Evolutionary conservation across 2,113 vertebrate species (phyloP), one percentile per base, ranked within the genome.

Genomic region (Cavia aperea): DNA sequence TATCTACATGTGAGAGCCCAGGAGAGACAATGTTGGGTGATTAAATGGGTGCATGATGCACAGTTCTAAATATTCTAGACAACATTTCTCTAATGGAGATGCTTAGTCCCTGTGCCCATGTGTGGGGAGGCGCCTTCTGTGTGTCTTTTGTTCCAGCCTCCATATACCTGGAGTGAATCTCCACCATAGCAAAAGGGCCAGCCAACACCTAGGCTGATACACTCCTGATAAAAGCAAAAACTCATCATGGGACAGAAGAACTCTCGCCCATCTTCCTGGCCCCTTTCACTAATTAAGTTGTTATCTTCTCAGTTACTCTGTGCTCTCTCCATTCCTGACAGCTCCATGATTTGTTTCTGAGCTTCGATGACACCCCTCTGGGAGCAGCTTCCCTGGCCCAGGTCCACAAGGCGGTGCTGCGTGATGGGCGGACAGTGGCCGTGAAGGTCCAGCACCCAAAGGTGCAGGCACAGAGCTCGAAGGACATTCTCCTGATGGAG

Each of bases 371-470:
- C 95, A 97, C 97, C 33, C 99, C 99, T 21, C 96, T 98, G 93
- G 99, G 99, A 79, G 98, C 99, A 1, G 99, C 99, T 7, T 99
- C 99, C 0, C 97, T 99, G 95, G 99, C 99, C n/a, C 99, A 99
- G 98, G 99, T 99, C 90, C 99, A 99, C 97, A 99, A 98, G 96
- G 99, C 99, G 0, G 98, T 99, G 94, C 97, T 99, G 86, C 98
- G 86, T 88, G 98, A 99, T 86, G 99, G 99, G n/a, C 98, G 98
- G 93, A 99, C 98, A 0, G 99, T 99, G 95, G 99, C 99, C 0
- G 98, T 99, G 94, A 99, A 99, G 97, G 98, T 99, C 75, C 99
- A 99, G 95, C 99, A 99, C 96, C 99, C 99, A 3, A 99, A 99
- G 95, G 99, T 99, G 43, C 98, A 98, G 96, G 95, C 95, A 43